Evolutionary conservation across 2,113 vertebrate genomes (phyloP).

Genomic region (Leptobrachium leishanense): DNA sequence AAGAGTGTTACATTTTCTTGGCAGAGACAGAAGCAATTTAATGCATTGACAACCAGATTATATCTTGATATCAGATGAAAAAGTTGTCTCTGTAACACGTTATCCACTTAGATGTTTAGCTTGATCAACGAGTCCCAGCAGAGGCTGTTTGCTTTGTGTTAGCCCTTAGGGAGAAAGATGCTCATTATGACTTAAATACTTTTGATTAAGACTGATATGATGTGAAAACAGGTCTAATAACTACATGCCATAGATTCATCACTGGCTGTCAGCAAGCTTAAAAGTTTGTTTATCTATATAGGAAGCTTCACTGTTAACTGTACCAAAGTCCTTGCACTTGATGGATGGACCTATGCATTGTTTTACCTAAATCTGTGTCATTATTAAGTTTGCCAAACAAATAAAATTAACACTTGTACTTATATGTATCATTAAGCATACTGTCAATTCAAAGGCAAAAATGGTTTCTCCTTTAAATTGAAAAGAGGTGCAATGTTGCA

Average conservation of each 20-base stretch:
- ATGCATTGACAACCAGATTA: background rate
- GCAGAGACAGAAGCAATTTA: too few species aligned
- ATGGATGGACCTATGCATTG: background rate
- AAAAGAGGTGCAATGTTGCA: too few species aligned
- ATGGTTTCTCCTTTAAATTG: too few species aligned
- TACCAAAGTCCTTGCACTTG: background rate
- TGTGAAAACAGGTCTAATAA: background rate
- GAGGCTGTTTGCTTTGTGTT: background rate
- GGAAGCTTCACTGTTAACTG: background rate
- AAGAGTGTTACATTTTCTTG: too few species aligned
- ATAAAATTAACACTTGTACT: background rate
- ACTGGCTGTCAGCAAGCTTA: background rate
- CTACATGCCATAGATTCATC: constrained; percentile 10
- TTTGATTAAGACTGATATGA: background rate
- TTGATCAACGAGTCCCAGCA: constrained; percentile 1
- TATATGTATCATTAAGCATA: background rate
- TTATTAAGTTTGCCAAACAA: background rate
- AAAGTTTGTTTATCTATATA: background rate
- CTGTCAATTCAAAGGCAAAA: background rate
- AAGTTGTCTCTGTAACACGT: background rate
- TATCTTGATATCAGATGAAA: constrained; percentile 4
- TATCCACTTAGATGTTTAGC: background rate
- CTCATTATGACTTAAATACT: background rate
- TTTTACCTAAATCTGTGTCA: background rate
- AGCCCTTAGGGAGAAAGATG: background rate